Evolutionary conservation across 1,140 invertebrate species (phyloP), one percentile per base, ranked within the genome.

Genomic region (Leucophenga varia): DNA sequence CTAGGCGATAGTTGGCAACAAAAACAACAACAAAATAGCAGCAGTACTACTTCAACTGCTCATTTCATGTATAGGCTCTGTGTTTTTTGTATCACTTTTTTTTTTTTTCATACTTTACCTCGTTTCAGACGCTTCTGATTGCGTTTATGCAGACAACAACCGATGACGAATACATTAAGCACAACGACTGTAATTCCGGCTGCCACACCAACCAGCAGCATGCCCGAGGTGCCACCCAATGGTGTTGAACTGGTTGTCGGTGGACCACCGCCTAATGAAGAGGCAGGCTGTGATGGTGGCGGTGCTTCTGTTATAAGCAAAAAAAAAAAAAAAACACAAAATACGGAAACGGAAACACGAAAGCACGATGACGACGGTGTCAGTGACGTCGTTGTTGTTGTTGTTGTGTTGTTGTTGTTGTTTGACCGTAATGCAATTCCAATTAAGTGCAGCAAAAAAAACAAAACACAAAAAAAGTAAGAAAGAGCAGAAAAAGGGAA

Each of bases 91-190:
- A 6, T 18, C 12, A 13, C 13, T 22, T 42, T 13, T 41, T 39
- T 37, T 49, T 20, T n/a, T 22, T 40, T 8, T n/a, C 34, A 12
- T 35, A 49, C 35, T 51, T 57, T 76, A 77, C 76, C 75, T 69
- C 75, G 50, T 83, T 86, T 86, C 80, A 78, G 65, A 64, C 85
- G 80, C 75, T 87, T 87, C 71, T 86, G 86, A 45, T 84, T 81
- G 78, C 82, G 81, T 70, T 86, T 82, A 64, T 89, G 84, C 46
- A 95, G 83, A 78, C 91, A 94, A 77, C 90, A 93, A 43, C 90
- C 86, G 52, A 94, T 89, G 70, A 94, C 80, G 47, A 91, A 82
- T 60, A 93, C 84, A 77, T 93, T 93, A 64, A 93, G 81, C 19
- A 87, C 74, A 19, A 90, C 82, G 39, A 90, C 79, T 30, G 83